Base-by-base conservation (phyloP, 2,888 invertebrate genomes). In the Cantharis rufa region DNA sequence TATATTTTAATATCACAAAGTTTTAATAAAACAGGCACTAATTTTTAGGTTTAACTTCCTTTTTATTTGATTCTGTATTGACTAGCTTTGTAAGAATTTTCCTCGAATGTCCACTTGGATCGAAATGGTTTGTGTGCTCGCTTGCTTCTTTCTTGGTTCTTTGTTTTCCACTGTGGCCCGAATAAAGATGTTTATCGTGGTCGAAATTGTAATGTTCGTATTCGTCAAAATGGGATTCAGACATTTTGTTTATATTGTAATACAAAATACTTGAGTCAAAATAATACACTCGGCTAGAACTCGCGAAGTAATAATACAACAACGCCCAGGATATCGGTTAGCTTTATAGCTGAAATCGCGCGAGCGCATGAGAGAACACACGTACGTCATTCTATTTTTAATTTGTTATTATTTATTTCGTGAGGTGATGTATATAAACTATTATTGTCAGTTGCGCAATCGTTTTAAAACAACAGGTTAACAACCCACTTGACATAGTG, bases 151-250 rank as follows among this genome's bases (percentile, higher is more conserved):
- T 95, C 90, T 98, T 97, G 78, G 94, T 92, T 81, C 97, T 91
- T 85, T 96, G 95, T 88, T 98, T 97, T 79, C 98, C 98, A 86
- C 96, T 94, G 89, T 96, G 95, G 21, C 95, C 94, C 64, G 93
- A 92, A 88, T 93, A 94, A 80, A 97, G 92, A 87, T 95, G 94
- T 89, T 97, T 97, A 88, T 96, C 97, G 90, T 95, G 93, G 84
- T 96, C 96, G 89, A 94, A 97, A 89, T 97, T 97, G 91, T 96
- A 98, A 87, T 96, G 95, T 87, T 98, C 98, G 92, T 96, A 96
- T 87, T 96, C 93, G 90, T 98, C 97, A 88, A 94, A 94, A 90
- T 95, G 93, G 18, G 28, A 71, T 89, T 95, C 95, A 85, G 95
- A 95, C 96, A 96, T 95, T 87, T 89, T 91, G 89, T 10, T 69